phyloP scores from a whole-genome alignment of 2,888 invertebrate species.

The Drosophila mulleri region DNA sequence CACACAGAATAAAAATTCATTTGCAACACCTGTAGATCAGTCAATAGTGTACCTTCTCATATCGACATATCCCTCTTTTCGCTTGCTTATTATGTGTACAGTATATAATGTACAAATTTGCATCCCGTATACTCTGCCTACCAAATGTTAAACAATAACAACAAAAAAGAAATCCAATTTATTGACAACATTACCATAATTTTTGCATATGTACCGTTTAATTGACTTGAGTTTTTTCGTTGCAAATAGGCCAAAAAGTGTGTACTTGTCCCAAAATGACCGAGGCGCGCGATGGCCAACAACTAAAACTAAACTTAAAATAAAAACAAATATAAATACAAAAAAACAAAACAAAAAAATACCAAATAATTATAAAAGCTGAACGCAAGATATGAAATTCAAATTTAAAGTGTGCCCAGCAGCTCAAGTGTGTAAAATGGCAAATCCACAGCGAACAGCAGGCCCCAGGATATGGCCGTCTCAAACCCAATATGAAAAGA shows the following conservation, averaged over 20 bases:
- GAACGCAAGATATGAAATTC: constrained; percentile 66
- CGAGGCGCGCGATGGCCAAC: constrained; percentile 86
- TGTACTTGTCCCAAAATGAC: constrained; percentile 85
- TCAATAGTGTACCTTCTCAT: constrained; percentile 17
- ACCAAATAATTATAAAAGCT: constrained; percentile 52
- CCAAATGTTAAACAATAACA: constrained; percentile 58
- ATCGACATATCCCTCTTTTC: constrained; percentile 29
- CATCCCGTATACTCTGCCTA: constrained; percentile 48
- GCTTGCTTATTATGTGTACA: constrained; percentile 60
- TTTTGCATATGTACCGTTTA: constrained; percentile 77
- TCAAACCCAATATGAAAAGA: constrained; percentile 32
- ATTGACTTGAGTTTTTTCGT: constrained; percentile 85
- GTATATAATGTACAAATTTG: constrained; percentile 36
- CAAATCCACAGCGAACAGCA: constrained; percentile 48
- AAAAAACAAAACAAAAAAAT: constrained; percentile 31
- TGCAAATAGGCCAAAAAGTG: constrained; percentile 86
- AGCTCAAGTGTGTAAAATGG: constrained; percentile 47
- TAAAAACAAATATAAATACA: constrained; percentile 45
- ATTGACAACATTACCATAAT: constrained; percentile 67
- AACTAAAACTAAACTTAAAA: constrained; percentile 82
- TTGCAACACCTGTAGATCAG: constrained; percentile 46
- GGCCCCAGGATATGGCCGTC: constrained; percentile 48
- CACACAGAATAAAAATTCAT: background rate
- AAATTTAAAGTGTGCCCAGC: constrained; percentile 65
- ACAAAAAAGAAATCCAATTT: constrained; percentile 57